Conservation (phyloP, 2,888 invertebrate genomes). For the Polietes domitor region DNA sequence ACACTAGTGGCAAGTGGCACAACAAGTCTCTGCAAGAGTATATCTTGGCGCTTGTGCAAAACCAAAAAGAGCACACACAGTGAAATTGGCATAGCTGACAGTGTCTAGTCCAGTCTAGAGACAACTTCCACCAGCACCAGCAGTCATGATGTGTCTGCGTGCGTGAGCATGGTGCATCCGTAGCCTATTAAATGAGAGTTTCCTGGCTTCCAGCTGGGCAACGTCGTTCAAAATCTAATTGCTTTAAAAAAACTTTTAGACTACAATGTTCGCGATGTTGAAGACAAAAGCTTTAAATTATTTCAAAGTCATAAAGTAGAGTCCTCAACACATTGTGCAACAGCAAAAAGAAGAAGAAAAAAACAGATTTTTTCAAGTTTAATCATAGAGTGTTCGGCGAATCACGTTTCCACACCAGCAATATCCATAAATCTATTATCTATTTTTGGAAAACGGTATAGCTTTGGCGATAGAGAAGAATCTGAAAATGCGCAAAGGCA, state of each 20-base stretch:
- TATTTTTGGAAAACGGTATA: background rate
- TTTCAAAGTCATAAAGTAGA: slow-evolving; percentile 48
- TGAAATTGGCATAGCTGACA: slow-evolving; percentile 32
- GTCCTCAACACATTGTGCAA: background rate
- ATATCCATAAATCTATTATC: background rate
- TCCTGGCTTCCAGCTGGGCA: slow-evolving; percentile 81
- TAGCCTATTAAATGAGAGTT: slow-evolving; percentile 79
- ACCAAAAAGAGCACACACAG: background rate
- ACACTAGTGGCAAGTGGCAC: too few relatives aligned
- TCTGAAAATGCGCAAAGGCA: too few relatives aligned
- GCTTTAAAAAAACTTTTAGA: slow-evolving; percentile 72
- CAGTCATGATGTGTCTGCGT: background rate
- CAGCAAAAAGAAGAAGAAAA: background rate
- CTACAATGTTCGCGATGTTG: background rate
- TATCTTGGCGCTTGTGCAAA: slow-evolving; percentile 62
- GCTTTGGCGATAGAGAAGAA: too few relatives aligned
- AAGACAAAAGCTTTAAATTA: slow-evolving; percentile 82
- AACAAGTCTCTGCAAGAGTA: too few relatives aligned
- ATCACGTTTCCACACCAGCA: background rate
- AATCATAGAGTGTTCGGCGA: background rate
- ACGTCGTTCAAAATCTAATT: slow-evolving; percentile 80
- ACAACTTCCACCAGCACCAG: background rate
- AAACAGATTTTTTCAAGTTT: background rate
- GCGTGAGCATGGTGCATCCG: background rate
- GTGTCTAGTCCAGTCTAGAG: background rate